A percentile compares a stretch with the other conserved stretches of the same genome.
Evolutionary conservation across 2,797 vertebrate genomes (phyloP).

Genomic region (Brotula barbata): DNA sequence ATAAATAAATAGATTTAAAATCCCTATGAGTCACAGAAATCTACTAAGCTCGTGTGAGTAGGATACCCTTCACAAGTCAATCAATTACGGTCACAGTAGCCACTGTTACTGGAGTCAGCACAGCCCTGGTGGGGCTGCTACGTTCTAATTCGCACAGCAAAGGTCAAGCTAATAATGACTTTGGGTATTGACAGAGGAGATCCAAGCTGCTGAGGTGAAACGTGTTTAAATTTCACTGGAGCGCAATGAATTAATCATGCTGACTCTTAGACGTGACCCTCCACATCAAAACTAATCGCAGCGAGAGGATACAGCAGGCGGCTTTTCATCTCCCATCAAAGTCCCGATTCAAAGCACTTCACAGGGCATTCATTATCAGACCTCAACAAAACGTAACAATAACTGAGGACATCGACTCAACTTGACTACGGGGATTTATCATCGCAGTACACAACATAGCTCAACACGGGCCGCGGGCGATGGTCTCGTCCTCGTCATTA

Average conservation of each 20-base stretch:
- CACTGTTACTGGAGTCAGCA: slow-evolving; percentile 12
- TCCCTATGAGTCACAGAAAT: too few species aligned
- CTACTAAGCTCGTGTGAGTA: too few species aligned
- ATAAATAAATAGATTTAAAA: too few species aligned
- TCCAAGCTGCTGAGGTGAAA: slow-evolving; percentile 17
- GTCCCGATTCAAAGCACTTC: slow-evolving; percentile 29
- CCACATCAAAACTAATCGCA: slow-evolving; percentile 12
- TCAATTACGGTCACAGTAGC: slow-evolving; percentile 3
- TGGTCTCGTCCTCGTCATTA: slow-evolving; percentile 27
- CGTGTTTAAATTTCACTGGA: slow-evolving; percentile 35
- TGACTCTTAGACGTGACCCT: slow-evolving; percentile 36
- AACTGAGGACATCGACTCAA: background rate
- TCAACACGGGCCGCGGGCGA: slow-evolving; percentile 13
- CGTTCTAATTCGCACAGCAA: slow-evolving; percentile 20
- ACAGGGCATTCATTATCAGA: slow-evolving; percentile 8
- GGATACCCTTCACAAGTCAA: slow-evolving; percentile 10
- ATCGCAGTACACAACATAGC: slow-evolving; percentile 20
- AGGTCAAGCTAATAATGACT: slow-evolving; percentile 52
- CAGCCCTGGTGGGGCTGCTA: slow-evolving; percentile 10
- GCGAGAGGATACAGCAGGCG: slow-evolving; percentile 20
- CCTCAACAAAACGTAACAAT: background rate
- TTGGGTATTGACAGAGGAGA: slow-evolving; percentile 29
- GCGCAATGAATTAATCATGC: slow-evolving; percentile 32
- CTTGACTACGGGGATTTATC: slow-evolving; percentile 2
- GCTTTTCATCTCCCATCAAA: slow-evolving; percentile 31